Evolutionary conservation across 2,888 invertebrate species (phyloP).

Genomic region (Metallyticus violacea): DNA sequence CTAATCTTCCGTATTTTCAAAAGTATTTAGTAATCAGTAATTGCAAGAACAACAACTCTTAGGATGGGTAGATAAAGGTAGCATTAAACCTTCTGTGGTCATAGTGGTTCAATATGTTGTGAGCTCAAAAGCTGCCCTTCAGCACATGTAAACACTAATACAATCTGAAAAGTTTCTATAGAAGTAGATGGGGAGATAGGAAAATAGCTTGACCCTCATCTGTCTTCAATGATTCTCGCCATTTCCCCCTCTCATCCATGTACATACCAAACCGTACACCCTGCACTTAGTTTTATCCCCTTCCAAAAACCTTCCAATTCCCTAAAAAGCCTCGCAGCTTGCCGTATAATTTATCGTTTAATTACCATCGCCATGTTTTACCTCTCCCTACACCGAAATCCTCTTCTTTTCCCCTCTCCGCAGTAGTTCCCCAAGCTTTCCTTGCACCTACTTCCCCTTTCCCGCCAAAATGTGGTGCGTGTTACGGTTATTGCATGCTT

Average conservation of each 20-base stretch:
- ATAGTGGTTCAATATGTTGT: too few relatives aligned
- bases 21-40: too few relatives aligned
- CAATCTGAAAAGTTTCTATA: background rate
- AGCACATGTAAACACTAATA: too few relatives aligned
- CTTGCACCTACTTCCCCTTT: background rate
- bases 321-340: slow-evolving; percentile 28
- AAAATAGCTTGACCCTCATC: slow-evolving; percentile 23
- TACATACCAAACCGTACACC: background rate
- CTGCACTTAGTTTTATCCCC: background rate
- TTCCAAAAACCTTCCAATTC: slow-evolving; percentile 22
- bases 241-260: background rate
- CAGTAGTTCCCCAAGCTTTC: background rate
- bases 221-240: slow-evolving; percentile 16
- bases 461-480: slow-evolving; percentile 1
- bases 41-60: too few relatives aligned
- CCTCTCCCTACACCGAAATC: slow-evolving; percentile 12
- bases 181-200: background rate
- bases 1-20: too few relatives aligned
- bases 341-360: slow-evolving; percentile 29
- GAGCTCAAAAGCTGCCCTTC: too few relatives aligned
- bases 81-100: too few relatives aligned
- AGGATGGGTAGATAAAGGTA: too few relatives aligned
- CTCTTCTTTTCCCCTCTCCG: background rate
- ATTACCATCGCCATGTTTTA: slow-evolving; percentile 31
- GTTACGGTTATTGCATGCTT: background rate